Evolutionary conservation across 2,113 vertebrate species (phyloP).

Genomic region (Rhynchomys soricoides): DNA sequence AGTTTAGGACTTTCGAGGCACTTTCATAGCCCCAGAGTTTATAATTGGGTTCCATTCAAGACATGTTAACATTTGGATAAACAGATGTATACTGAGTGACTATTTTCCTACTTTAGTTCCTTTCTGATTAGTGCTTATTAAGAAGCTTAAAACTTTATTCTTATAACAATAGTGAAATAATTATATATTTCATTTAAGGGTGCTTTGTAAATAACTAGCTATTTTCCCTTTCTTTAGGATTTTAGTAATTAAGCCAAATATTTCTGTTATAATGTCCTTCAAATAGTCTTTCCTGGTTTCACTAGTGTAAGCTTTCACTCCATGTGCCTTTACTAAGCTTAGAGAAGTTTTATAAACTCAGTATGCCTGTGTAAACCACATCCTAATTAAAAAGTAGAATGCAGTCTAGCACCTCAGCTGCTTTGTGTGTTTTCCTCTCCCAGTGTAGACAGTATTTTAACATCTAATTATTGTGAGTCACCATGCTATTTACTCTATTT

Average conservation of each 20-base stretch:
- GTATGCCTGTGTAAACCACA: neutral
- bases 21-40: constrained; percentile 23
- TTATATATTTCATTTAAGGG: neutral
- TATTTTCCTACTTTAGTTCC: constrained; percentile 18
- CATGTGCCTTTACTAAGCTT: neutral
- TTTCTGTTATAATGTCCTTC: constrained; percentile 4
- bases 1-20: constrained; percentile 69
- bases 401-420: neutral
- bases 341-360: constrained; percentile 49
- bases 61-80: constrained; percentile 43
- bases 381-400: constrained; percentile 16
- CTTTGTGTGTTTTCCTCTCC: neutral
- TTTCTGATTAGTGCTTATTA: constrained; percentile 53
- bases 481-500: neutral
- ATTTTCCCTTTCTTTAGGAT: neutral
- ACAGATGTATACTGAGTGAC: constrained; percentile 1
- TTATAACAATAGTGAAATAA: constrained; percentile 56
- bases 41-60: neutral
- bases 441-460: neutral
- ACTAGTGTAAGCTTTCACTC: neutral
- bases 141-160: constrained; percentile 49
- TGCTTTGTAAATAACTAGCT: constrained; percentile 45
- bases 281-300: neutral
- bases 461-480: neutral
- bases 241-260: constrained; percentile 43